Base-by-base conservation (phyloP, 2,113 vertebrate genomes). In the Hydrolagus affinis region DNA sequence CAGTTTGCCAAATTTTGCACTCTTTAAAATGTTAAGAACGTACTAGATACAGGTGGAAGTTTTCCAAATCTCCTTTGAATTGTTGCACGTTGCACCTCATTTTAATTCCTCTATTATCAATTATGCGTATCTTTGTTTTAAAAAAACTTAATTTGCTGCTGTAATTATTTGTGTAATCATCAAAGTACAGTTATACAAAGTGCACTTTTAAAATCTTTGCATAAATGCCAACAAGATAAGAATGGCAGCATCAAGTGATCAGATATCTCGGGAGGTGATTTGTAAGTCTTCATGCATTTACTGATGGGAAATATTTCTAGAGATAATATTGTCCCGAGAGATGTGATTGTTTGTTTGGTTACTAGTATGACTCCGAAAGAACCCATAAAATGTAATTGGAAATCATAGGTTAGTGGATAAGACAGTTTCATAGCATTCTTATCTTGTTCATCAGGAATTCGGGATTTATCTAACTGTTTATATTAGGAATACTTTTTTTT, bases 231-330 rank as follows among this genome's bases (percentile, higher is more conserved):
- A 56, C 30, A 7, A 56, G 8, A 75, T 19, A 73, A 73, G n/a
- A 25, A 30, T 30, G 15, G 10, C 25, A 73, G 25, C 25, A 14
- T 73, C 71, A 73, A 32, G 28, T 75, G 73, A 75, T 19, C 11
- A 32, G 15, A 75, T 44, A 56, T 56, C 21, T 75, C 44, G 73
- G n/a, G 15, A 75, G 17, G 30, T 19, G 21, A 7, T 75, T 75
- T 56, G 71, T 73, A 14, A 14, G 8, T 25, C 15, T 56, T 75
- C 30, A 75, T 32, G 56, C 19, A 28, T 75, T 32, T 44, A 30
- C 15, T 75, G 73, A 44, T 32, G 44, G 73, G 73, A 75, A 75
- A 15, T 75, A 12, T 75, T 73, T 75, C 73, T 56, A 44, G 30
- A 12, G 30, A 75, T 75, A 56, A 56, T 75, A 75, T 44, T 44